These are phyloP conservation scores for Andrena chrysosceles DNA, from an alignment of 2,888 invertebrate species.

Conservation along the genomic window DNA sequence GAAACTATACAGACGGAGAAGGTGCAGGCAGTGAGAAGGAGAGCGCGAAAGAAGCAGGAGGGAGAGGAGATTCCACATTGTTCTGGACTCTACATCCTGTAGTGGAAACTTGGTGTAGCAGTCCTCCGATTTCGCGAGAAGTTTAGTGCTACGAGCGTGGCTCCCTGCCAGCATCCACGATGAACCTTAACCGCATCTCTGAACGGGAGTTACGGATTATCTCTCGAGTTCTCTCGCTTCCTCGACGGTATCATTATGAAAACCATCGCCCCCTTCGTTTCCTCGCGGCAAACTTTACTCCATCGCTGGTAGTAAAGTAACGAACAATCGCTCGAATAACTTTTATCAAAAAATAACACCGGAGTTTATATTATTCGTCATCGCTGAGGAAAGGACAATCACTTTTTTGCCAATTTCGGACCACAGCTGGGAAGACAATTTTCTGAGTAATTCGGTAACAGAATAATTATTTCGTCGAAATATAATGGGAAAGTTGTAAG, in stretches of 20 bases:
- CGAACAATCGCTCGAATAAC: not conserved
- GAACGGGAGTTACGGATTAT: conserved; percentile 55
- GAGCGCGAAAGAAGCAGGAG: conserved; percentile 36
- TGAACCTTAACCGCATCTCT: conserved; percentile 65
- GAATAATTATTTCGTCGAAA: no score
- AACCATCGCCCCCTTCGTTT: conserved; percentile 44
- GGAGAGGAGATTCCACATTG: conserved; percentile 69
- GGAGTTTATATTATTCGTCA: no score
- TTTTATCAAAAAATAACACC: not conserved
- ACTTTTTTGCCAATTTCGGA: no score
- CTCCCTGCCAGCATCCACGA: conserved; percentile 74
- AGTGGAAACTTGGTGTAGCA: conserved; percentile 71
- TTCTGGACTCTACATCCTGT: conserved; percentile 62
- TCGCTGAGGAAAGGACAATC: no score
- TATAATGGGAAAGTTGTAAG: no score
- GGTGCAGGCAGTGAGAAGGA: conserved; percentile 33
- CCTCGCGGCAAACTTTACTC: conserved; percentile 9
- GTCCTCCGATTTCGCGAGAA: conserved; percentile 77
- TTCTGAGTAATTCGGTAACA: no score
- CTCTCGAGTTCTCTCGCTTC: conserved; percentile 64
- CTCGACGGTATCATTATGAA: conserved; percentile 61
- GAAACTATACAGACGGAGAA: conserved; percentile 4
- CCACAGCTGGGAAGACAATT: no score
- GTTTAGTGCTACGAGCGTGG: conserved; percentile 77
- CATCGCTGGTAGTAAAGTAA: conserved; percentile 5